Evolutionary conservation across 2,797 vertebrate genomes (phyloP).

Genomic region (Gymnothorax javanicus): DNA sequence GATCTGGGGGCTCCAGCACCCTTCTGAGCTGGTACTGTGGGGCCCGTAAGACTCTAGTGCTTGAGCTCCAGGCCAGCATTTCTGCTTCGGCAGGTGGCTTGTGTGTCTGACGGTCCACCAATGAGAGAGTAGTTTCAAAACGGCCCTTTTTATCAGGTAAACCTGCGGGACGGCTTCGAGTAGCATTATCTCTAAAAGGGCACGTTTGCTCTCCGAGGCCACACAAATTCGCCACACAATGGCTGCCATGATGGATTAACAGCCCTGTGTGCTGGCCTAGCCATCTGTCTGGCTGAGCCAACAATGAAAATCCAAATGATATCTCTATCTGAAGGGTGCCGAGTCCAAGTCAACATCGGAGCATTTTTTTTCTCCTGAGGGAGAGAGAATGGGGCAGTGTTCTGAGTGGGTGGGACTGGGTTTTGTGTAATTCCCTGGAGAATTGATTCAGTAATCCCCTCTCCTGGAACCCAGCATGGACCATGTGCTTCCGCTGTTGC

Average conservation of each 20-base stretch:
- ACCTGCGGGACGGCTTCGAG: neutral
- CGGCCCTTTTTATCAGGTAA: neutral
- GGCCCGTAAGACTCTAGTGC: neutral
- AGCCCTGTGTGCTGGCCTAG: neutral
- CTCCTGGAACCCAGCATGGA: neutral
- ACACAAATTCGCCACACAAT: slow-evolving; percentile 8
- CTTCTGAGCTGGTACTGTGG: neutral
- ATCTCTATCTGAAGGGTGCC: slow-evolving; percentile 6
- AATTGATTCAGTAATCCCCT: neutral
- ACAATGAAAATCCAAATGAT: slow-evolving; percentile 8
- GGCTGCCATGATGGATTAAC: slow-evolving; percentile 18
- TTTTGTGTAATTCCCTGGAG: neutral
- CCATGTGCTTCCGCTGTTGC: neutral
- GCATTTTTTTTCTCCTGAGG: neutral
- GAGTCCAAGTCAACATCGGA: slow-evolving; percentile 3
- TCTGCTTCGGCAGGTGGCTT: neutral
- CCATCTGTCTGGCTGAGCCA: slow-evolving; percentile 23
- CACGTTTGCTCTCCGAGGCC: neutral
- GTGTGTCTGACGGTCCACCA: neutral
- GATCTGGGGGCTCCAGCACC: neutral
- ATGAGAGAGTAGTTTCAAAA: neutral
- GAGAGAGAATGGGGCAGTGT: neutral
- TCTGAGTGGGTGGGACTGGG: neutral
- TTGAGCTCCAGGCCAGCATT: neutral
- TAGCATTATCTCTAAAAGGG: neutral